Conservation (phyloP, 2,113 vertebrate species). For the Limanda limanda region DNA sequence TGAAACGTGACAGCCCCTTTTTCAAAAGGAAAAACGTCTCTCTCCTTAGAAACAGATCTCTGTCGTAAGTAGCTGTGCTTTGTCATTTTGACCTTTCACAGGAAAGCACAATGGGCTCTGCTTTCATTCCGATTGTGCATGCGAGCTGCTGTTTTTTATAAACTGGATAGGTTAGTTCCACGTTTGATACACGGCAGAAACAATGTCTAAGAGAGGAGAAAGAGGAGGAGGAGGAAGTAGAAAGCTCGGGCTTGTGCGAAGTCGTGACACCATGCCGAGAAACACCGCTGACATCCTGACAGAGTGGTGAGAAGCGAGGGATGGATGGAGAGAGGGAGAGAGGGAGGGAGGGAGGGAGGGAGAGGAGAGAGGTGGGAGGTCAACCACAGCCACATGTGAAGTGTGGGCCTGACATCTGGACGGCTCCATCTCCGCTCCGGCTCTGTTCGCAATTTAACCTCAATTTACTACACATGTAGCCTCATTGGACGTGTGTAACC, state of each 20-base stretch:
- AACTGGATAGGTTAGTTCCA: not conserved
- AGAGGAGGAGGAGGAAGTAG: slow-evolving; percentile 13
- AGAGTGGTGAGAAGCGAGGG: slow-evolving; percentile 61
- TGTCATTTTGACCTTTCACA: slow-evolving; percentile 6
- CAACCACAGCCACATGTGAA: slow-evolving; percentile 78
- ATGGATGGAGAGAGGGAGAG: slow-evolving; percentile 23
- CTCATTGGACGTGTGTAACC: slow-evolving; percentile 6
- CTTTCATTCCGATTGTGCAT: not conserved
- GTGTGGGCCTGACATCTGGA: slow-evolving; percentile 65
- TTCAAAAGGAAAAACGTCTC: not conserved
- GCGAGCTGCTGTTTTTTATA: slow-evolving; percentile 1
- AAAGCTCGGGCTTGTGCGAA: slow-evolving; percentile 15
- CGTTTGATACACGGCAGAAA: not conserved
- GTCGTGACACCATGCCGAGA: slow-evolving; percentile 50
- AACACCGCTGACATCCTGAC: slow-evolving; percentile 63
- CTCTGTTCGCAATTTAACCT: slow-evolving; percentile 12
- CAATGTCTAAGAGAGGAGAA: not conserved
- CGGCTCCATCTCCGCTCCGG: not conserved
- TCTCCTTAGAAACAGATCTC: not conserved
- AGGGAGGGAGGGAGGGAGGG: slow-evolving; percentile 38
- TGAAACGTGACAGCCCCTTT: not conserved
- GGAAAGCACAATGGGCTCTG: not conserved
- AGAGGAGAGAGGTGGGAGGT: slow-evolving; percentile 66
- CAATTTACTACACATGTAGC: not conserved
- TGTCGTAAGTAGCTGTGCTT: slow-evolving; percentile 9